Evolutionary conservation across 1,140 invertebrate species (phyloP).

Genomic region (Heliconius eleuchia): DNA sequence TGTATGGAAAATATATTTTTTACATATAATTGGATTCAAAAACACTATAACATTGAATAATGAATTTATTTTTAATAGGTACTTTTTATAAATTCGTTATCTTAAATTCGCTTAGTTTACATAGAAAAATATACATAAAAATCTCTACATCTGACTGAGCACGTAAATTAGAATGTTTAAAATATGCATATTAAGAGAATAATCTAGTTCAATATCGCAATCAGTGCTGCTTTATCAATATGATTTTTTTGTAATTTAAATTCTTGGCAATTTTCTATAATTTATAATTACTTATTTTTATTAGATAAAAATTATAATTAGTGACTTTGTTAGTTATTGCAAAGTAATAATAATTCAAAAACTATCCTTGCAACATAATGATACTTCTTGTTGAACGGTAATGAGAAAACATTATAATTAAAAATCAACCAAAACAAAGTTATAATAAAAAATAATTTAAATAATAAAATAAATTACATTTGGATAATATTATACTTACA

Average conservation of each 20-base stretch:
- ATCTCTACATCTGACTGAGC: not conserved
- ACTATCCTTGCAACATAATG: too few species aligned
- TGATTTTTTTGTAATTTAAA: not conserved
- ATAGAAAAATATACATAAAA: not conserved
- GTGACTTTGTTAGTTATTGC: too few species aligned
- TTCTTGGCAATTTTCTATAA: not conserved
- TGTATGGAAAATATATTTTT: not conserved
- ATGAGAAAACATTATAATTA: too few species aligned
- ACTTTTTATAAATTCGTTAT: not conserved
- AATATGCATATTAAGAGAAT: not conserved
- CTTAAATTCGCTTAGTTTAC: not conserved
- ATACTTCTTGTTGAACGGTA: too few species aligned
- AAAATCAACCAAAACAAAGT: too few species aligned
- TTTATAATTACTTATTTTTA: too few species aligned
- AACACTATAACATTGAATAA: not conserved
- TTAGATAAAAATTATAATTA: not conserved
- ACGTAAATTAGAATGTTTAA: constrained; percentile 2
- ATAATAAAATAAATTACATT: too few species aligned
- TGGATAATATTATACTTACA: too few species aligned
- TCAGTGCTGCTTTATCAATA: constrained; percentile 1
- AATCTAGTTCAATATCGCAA: constrained; percentile 1
- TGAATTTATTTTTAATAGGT: not conserved
- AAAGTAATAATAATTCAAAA: too few species aligned
- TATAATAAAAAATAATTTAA: too few species aligned
- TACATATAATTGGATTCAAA: not conserved